Base-by-base conservation (phyloP, 2,113 vertebrate species). In the Scalopus aquaticus region DNA sequence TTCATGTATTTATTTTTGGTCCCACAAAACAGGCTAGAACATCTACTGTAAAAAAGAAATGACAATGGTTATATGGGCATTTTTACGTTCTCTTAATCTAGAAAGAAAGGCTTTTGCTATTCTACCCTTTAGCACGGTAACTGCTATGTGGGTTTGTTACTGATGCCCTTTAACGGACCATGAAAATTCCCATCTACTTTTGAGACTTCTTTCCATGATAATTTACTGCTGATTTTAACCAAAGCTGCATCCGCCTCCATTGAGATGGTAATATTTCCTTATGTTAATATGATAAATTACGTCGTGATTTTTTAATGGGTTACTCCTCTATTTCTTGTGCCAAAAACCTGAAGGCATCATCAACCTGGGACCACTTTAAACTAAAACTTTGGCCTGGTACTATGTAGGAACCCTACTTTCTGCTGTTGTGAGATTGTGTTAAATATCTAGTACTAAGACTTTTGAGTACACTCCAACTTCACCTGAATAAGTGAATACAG, bases 171-270 rank as follows among this genome's bases (percentile, higher is more conserved):
- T 78, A 81, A 56, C 0, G 24, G 20, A 54, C 80, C 54, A 73
- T 69, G 22, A 78, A 93, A 95, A 81, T 64, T 89, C 35, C 54
- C 60, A 86, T 49, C 26, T 95, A 77, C 58, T 86, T 90, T 78
- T 95, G 64, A 89, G 39, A 84, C 51, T 70, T 90, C 56, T 82
- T 90, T 82, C 54, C 17, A 91, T 64, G 20, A 83, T 72, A 90
- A 90, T 46, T 73, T 93, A 32, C 46, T 93, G 12, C 30, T 82
- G 8, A 67, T 91, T 81, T 94, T 88, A 90, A 84, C 35, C 11
- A 88, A 91, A 79, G 22, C 6, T 79, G 9, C 32, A 94, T 49
- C 13, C 88, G 20, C 2, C 79, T 46, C 84, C 30, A 64, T 5
- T 79, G 24, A 92, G 77, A 92, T 62, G 17, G 86, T 56, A 9